Conservation (phyloP, 2,888 invertebrate genomes). For the Colostygia pectinataria region DNA sequence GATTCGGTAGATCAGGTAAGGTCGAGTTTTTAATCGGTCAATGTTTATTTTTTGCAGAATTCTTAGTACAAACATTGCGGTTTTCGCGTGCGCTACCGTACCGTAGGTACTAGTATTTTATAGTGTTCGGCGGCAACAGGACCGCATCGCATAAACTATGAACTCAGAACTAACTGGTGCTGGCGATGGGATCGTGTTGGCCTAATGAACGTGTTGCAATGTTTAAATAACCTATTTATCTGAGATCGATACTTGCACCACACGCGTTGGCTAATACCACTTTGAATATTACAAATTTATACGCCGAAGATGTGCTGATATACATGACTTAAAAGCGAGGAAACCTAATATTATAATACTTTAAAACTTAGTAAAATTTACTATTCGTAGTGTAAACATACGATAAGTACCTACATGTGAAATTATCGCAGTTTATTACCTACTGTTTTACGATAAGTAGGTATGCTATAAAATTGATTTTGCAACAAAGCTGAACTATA, state of each 20-base stretch:
- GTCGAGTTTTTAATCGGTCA: constrained; percentile 10
- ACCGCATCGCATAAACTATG: constrained; percentile 39
- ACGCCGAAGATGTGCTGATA: constrained; percentile 25
- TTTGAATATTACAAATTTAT: constrained; percentile 31
- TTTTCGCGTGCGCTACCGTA: constrained; percentile 16
- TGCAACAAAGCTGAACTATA: constrained; percentile 29
- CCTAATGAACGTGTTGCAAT: constrained; percentile 52
- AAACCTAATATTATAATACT: constrained; percentile 19
- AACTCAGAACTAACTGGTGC: too few species aligned
- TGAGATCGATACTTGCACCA: constrained; percentile 39
- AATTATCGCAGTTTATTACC: constrained; percentile 17
- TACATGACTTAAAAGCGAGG: constrained; percentile 11
- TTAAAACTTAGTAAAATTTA: constrained; percentile 33
- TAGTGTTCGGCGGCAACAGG: constrained; percentile 20
- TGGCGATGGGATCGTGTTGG: constrained; percentile 39
- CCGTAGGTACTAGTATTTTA: too few species aligned
- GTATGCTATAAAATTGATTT: constrained; percentile 36
- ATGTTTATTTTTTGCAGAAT: constrained; percentile 15
- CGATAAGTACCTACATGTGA: constrained; percentile 17
- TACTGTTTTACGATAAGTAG: constrained; percentile 27
- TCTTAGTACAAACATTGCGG: constrained; percentile 4
- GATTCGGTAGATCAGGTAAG: constrained; percentile 21
- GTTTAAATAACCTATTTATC: constrained; percentile 62
- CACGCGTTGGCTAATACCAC: constrained; percentile 36
- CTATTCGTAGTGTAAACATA: constrained; percentile 26